Conservation (phyloP, 2,888 invertebrate species). For the Pandemis heparana region DNA sequence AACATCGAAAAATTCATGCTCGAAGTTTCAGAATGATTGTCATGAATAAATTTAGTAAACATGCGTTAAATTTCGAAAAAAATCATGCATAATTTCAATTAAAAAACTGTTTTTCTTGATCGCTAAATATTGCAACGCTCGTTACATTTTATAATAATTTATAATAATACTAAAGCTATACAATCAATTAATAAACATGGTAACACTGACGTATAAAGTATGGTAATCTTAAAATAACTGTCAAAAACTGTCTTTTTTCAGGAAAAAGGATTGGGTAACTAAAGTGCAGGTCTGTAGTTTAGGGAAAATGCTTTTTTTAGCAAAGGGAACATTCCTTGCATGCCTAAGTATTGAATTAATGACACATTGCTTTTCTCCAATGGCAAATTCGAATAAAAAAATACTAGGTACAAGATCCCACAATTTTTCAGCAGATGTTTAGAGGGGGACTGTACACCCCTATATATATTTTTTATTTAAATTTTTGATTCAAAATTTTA, state of each 20-base stretch:
- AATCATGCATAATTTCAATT: constrained; percentile 56
- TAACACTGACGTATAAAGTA: constrained; percentile 53
- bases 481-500: no score
- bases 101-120: constrained; percentile 63
- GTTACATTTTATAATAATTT: constrained; percentile 25
- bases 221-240: constrained; percentile 38
- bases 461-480: no score
- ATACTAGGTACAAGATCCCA: neutral
- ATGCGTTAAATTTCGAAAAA: constrained; percentile 36
- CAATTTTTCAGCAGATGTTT: no score
- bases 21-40: no score
- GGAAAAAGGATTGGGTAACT: neutral
- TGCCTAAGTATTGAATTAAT: constrained; percentile 57
- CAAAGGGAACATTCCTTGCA: constrained; percentile 53
- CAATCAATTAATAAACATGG: constrained; percentile 27
- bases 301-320: neutral
- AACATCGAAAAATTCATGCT: neutral
- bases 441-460: no score
- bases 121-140: constrained; percentile 72
- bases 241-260: constrained; percentile 34
- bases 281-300: constrained; percentile 8
- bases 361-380: constrained; percentile 19
- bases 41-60: neutral
- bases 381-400: neutral
- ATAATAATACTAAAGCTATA: constrained; percentile 40